phyloP scores from a whole-genome alignment of 2,797 vertebrate genomes.

The Ceryle rudis region DNA sequence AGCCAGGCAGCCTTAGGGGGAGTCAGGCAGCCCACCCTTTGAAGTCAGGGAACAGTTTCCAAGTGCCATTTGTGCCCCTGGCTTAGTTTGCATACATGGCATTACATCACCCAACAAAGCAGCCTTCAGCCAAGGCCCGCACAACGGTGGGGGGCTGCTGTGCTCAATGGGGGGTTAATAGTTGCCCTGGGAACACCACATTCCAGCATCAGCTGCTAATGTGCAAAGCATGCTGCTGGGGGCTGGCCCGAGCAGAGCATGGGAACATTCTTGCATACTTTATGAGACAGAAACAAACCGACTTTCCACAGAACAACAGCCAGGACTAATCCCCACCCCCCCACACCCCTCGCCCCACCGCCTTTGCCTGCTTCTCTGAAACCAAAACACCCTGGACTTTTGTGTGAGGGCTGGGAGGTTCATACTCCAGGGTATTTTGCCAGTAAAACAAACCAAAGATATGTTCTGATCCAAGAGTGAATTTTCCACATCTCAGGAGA shows the following conservation, averaged over 20 bases:
- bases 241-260: conserved; percentile 62
- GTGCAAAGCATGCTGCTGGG: conserved; percentile 68
- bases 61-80: conserved; percentile 70
- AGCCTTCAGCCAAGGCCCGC: conserved; percentile 48
- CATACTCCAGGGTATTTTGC: neutral
- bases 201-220: conserved; percentile 83
- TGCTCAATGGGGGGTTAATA: conserved; percentile 72
- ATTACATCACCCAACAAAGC: conserved; percentile 82
- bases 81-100: conserved; percentile 74
- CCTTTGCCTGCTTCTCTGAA: neutral
- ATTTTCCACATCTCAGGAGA: neutral
- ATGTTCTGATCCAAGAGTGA: neutral
- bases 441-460: neutral
- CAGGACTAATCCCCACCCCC: conserved; percentile 29
- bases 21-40: conserved; percentile 12
- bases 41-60: conserved; percentile 72
- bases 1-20: neutral
- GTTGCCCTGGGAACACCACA: conserved; percentile 80
- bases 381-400: neutral
- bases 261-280: conserved; percentile 78
- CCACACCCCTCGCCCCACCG: accelerated
- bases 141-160: conserved; percentile 71
- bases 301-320: conserved; percentile 60
- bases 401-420: conserved; percentile 9
- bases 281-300: conserved; percentile 63